Conservation (phyloP, 2,888 invertebrate species). For the Stenotaenia linearis region DNA sequence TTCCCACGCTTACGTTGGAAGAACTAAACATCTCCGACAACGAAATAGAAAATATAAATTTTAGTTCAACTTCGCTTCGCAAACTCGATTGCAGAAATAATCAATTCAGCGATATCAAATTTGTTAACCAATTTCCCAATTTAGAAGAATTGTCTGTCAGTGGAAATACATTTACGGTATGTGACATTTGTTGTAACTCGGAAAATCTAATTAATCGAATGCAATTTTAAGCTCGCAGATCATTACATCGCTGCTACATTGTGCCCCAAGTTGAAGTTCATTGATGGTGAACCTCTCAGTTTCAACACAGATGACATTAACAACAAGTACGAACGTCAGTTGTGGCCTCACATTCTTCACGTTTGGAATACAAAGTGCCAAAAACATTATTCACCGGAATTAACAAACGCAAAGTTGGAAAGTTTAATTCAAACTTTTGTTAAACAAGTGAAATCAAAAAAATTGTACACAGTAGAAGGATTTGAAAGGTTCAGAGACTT, state of each 20-base stretch:
- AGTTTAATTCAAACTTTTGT: not conserved
- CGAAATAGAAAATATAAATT: not conserved
- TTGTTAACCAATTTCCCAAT: not conserved
- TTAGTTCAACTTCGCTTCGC: not conserved
- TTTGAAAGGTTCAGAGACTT: not conserved
- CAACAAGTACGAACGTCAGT: not conserved
- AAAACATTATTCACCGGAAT: not conserved
- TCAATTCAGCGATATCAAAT: not conserved
- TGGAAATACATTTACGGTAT: not conserved
- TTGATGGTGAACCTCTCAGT: not conserved
- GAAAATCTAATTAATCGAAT: not conserved
- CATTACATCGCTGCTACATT: not conserved
- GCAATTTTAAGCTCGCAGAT: not conserved
- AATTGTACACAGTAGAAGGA: not conserved
- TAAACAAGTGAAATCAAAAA: not conserved
- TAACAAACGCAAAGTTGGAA: not conserved
- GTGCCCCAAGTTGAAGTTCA: not conserved
- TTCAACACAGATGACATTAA: not conserved
- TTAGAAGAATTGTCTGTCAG: not conserved
- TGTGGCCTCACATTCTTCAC: not conserved
- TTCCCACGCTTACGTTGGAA: not conserved
- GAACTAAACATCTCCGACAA: not conserved
- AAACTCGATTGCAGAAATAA: slow-evolving; percentile 19
- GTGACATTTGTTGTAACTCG: not conserved
- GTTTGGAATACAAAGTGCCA: not conserved